Evolutionary conservation across 1,140 invertebrate genomes (phyloP), one percentile per base, ranked within the genome.

Genomic region (Drosophila navojoa): DNA sequence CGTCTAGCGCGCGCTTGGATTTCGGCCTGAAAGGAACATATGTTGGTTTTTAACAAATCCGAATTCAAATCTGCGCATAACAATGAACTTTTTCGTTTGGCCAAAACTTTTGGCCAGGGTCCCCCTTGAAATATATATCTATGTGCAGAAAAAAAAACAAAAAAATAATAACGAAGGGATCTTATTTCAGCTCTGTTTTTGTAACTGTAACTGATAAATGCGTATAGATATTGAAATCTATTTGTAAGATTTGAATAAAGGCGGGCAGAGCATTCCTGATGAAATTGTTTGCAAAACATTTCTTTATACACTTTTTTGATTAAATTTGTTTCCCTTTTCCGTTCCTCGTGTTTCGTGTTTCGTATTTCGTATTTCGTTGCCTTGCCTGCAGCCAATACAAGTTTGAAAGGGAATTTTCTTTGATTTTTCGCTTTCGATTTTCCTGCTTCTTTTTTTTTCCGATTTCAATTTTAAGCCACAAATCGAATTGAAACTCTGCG

Each of bases 11-110:
- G 25, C 15, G 16, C 58, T 15, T 38, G 45, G 35, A 42, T 67
- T 66, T 59, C 45, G 35, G 29, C 29, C 10, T 29, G 45, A 42
- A 81, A 62, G 25, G 25, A 67, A 81, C 81, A 87, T 86, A 81
- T 81, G 82, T 86, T 86, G 66, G 64, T 52, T 82, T 87, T 79
- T 76, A 86, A 73, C 79, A 89, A 87, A 79, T 87, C 81, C 82
- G 22, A 86, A 86, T 79, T 86, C 72, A 87, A 86, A 85, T 85
- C 77, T 77, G 69, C 42, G 81, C 81, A 86, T 74, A 86, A 78
- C 81, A 85, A 87, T 81, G 75, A 87, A 82, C 71, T 82, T 85
- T 62, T 67, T 52, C 22, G 40, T 38, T 38, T 38, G 35, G n/a
- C 42, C 35, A 45, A 45, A 66, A 66, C 38, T 71, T 76, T 66